Evolutionary conservation across 2,888 invertebrate genomes (phyloP), one percentile per base, ranked within the genome.

Genomic region (Nemapogon koenigi): DNA sequence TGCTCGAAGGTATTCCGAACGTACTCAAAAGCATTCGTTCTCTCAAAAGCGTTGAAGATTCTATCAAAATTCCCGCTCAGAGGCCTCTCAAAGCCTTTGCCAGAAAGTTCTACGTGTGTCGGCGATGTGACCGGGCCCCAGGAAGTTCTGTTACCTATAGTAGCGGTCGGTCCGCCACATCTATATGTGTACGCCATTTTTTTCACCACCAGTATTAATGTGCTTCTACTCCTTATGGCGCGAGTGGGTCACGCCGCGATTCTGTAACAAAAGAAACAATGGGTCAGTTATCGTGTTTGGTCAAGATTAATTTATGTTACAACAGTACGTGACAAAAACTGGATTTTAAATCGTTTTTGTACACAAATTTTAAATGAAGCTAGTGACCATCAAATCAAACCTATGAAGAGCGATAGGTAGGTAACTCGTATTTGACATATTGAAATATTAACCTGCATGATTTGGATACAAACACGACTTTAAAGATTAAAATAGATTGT

Each of bases 41-140:
- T 53, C 44, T 80, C 80, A 45, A 80, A 80, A 3, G 76, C 69
- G 49, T 80, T 80, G 51, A 76, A 79, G 54, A 80, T 79, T 40
- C 80, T 59, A 50, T 80, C 79, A 48, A 66, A 79, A 53, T 73
- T 75, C 25, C 72, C 78, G 54, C 76, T 76, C 40, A 76, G 54
- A 3, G 78, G 78, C 8, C 76, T 58, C 41, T 69, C 67, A 53
- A 57, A 72, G 50, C 55, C 59, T 64, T 71, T 39, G 62, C 41
- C 62, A 51, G 31, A 65, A 49, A 43, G 25, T 14, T 37, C 37
- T 17, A 44, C 42, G 32, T 59, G 51, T 37, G 69, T 65, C 22
- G 83, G 80, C 38, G 83, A 73, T 29, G 81, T 75, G 42, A 81
- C 78, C 4, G 85, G 84, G 6, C 83, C 84, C 86, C 87, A 87